phyloP scores from a whole-genome alignment of 2,888 invertebrate species.

The Agrochola macilenta region DNA sequence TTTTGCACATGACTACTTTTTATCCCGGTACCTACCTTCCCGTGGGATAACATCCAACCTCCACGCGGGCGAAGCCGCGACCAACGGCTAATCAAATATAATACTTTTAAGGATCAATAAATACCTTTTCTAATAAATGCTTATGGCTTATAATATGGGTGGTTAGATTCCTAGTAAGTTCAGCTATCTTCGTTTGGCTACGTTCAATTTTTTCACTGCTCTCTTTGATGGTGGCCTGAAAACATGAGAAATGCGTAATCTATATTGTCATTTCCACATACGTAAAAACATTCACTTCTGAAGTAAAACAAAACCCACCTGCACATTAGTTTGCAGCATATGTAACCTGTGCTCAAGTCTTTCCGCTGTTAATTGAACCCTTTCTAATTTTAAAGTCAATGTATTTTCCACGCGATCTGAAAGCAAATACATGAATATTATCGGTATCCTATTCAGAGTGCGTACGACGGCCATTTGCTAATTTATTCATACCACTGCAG shows the following conservation, averaged over 20 bases:
- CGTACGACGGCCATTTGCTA: constrained; percentile 70
- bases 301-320: constrained; percentile 72
- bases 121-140: constrained; percentile 86
- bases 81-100: neutral
- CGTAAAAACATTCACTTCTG: neutral
- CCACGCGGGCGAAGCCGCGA: too few species aligned
- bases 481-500: constrained; percentile 73
- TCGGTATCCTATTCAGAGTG: constrained; percentile 72
- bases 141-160: constrained; percentile 81
- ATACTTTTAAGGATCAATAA: constrained; percentile 11
- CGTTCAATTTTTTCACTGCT: constrained; percentile 84
- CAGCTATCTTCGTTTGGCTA: constrained; percentile 82
- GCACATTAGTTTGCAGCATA: constrained; percentile 86
- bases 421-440: constrained; percentile 74
- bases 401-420: constrained; percentile 88
- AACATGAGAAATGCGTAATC: constrained; percentile 48
- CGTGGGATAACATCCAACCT: too few species aligned
- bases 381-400: constrained; percentile 85
- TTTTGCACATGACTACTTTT: too few species aligned
- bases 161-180: constrained; percentile 84
- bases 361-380: constrained; percentile 88
- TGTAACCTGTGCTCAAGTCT: constrained; percentile 86
- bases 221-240: constrained; percentile 86
- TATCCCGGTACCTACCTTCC: too few species aligned
- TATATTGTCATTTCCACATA: neutral